Base-by-base conservation (phyloP, 2,888 invertebrate genomes). In the Euplagia quadripunctaria region DNA sequence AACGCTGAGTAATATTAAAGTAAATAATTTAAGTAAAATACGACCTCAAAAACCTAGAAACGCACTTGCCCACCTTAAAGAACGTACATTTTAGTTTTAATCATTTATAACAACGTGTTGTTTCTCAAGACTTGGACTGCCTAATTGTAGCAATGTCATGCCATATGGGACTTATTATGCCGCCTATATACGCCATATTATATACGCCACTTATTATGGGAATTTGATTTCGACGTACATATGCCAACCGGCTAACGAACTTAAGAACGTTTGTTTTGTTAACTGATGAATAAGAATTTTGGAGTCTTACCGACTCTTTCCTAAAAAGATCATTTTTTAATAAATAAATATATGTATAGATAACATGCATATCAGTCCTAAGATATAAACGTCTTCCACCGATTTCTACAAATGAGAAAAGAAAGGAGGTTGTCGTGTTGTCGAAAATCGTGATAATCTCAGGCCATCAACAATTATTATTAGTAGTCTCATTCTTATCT, bases 101-200 rank as follows among this genome's bases (percentile, higher is more conserved):
- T 72, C 71, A 70, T 65, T 42, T 70, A 69, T 68, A 78, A 73
- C 78, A 71, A 70, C 63, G 72, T 86, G 85, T 85, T 74, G 75
- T 77, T 87, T 89, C 85, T 83, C 86, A 87, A 82, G 82, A 82
- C 73, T 78, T 84, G 73, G 81, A 31, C 20, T 61, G 58, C 5
- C 20, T 1, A 31, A 61, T 20, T 61, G 20, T 31, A 14, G 58
- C 31, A 61, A 61, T 61, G 20, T 58, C 20, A 20, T 58, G 58
- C 12, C 12, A 14, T 61, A 61, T n/a, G n/a, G n/a, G n/a, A n/a
- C n/a, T n/a, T n/a, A n/a, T n/a, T n/a, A n/a, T n/a, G n/a, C n/a
- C n/a, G n/a, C n/a, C n/a, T n/a, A n/a, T n/a, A n/a, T n/a, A n/a
- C n/a, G n/a, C n/a, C n/a, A n/a, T n/a, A n/a, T n/a, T n/a, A n/a